These are phyloP conservation scores for Portunus trituberculatus DNA, from an alignment of 1,140 invertebrate species.

Conservation along the genomic window DNA sequence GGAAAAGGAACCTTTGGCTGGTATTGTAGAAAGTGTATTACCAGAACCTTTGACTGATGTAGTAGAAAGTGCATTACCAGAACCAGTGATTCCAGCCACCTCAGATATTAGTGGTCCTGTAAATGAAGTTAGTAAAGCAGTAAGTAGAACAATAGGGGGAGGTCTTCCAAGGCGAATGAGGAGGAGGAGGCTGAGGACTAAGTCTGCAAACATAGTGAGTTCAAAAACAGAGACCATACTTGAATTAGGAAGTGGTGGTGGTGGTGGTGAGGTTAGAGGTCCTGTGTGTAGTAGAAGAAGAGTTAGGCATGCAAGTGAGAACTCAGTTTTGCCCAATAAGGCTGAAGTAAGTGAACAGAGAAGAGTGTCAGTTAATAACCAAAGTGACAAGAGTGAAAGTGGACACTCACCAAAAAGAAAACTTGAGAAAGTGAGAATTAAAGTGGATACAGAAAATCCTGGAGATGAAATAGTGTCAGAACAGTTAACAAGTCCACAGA, in stretches of 20 bases:
- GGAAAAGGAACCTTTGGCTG: no score
- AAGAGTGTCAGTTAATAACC: not conserved
- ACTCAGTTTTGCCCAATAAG: not conserved
- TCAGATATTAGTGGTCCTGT: no score
- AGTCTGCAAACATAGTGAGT: conserved; percentile 52
- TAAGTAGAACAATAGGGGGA: not conserved
- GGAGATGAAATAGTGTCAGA: not conserved
- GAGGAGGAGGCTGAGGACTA: conserved; percentile 55
- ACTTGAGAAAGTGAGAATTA: not conserved
- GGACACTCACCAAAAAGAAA: not conserved
- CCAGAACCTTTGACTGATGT: no score
- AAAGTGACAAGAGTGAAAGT: not conserved
- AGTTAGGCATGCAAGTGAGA: conserved; percentile 50
- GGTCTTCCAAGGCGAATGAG: conserved; percentile 1
- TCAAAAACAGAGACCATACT: not conserved
- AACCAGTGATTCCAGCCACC: no score
- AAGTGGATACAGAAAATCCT: not conserved
- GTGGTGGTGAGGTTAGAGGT: not conserved
- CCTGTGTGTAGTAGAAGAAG: not conserved
- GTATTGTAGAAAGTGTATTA: no score
- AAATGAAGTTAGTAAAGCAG: not conserved
- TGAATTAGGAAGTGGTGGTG: not conserved
- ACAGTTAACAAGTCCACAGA: not conserved
- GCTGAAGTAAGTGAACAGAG: not conserved
- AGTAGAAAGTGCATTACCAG: not conserved